A percentile compares a stretch with the other conserved stretches of the same genome.
phyloP scores from a whole-genome alignment of 2,888 invertebrate genomes.

The Ochlodes sylvanus region DNA sequence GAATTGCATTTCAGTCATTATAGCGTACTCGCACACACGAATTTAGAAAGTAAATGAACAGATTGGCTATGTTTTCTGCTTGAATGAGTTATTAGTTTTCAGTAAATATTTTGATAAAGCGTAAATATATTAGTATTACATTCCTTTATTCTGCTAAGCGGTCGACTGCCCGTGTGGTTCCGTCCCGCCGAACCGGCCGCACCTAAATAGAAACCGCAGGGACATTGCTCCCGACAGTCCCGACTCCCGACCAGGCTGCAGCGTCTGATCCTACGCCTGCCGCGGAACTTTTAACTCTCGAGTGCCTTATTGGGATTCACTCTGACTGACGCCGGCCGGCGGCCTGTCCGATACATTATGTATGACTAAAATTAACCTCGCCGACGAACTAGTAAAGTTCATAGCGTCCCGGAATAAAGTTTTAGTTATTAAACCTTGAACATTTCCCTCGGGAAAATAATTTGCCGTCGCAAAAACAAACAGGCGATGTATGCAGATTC shows the following conservation, averaged over 20 bases:
- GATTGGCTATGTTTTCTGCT: slow-evolving; percentile 38
- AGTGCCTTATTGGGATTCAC: slow-evolving; percentile 72
- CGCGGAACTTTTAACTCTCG: slow-evolving; percentile 57
- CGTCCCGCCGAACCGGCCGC: slow-evolving; percentile 75
- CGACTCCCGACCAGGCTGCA: slow-evolving; percentile 53
- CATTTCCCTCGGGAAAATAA: slow-evolving; percentile 14
- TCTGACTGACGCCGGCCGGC: slow-evolving; percentile 53
- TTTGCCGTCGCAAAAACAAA: slow-evolving; percentile 18
- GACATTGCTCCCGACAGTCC: slow-evolving; percentile 75
- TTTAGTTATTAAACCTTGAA: slow-evolving; percentile 24
- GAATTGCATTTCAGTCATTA: slow-evolving; percentile 9
- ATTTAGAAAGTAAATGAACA: slow-evolving; percentile 38
- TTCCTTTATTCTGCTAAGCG: slow-evolving; percentile 76
- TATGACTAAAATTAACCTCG: slow-evolving; percentile 5
- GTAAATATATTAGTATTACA: slow-evolving; percentile 63
- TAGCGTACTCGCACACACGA: slow-evolving; percentile 38
- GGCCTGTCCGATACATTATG: slow-evolving; percentile 13
- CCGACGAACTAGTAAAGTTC: neutral
- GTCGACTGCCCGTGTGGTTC: slow-evolving; percentile 76
- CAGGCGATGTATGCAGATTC: slow-evolving; percentile 7
- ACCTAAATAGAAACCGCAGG: slow-evolving; percentile 85
- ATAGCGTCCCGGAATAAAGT: slow-evolving; percentile 14
- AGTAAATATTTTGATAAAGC: slow-evolving; percentile 36
- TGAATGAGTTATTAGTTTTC: slow-evolving; percentile 38
- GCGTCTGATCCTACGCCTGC: slow-evolving; percentile 68